phyloP scores from a whole-genome alignment of 2,797 vertebrate species.

The Pelochelys cantorii region DNA sequence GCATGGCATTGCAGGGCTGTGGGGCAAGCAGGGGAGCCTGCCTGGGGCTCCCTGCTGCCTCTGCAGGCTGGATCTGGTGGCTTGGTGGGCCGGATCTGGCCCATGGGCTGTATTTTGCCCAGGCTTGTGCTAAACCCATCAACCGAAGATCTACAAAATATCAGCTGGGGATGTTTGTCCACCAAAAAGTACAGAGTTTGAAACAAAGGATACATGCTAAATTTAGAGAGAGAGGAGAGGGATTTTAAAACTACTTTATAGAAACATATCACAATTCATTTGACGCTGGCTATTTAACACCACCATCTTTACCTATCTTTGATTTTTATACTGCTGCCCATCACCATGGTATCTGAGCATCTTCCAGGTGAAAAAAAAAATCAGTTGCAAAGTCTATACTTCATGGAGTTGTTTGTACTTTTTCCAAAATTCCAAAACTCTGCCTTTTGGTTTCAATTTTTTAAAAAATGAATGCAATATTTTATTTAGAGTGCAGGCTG shows the following conservation, averaged over 20 bases:
- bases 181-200: not conserved
- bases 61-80: no score
- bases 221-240: no score
- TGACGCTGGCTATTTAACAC: not conserved
- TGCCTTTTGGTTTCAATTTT: not conserved
- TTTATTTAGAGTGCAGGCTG: not conserved
- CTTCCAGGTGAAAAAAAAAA: not conserved
- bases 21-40: no score
- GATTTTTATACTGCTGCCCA: not conserved
- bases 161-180: not conserved
- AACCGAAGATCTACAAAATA: not conserved
- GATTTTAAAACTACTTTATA: not conserved
- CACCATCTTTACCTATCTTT: not conserved
- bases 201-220: not conserved
- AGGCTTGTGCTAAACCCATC: not conserved
- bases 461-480: not conserved
- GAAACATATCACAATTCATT: not conserved
- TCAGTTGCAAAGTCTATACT: not conserved
- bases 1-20: no score
- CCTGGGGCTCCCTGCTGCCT: no score
- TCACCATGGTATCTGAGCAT: not conserved
- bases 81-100: no score
- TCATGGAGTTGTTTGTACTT: not conserved
- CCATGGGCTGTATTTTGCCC: not conserved
- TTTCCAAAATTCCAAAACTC: not conserved